These are phyloP conservation scores for Enteromius radiatus DNA, from an alignment of 2,797 vertebrate genomes.

Conservation along the genomic window DNA sequence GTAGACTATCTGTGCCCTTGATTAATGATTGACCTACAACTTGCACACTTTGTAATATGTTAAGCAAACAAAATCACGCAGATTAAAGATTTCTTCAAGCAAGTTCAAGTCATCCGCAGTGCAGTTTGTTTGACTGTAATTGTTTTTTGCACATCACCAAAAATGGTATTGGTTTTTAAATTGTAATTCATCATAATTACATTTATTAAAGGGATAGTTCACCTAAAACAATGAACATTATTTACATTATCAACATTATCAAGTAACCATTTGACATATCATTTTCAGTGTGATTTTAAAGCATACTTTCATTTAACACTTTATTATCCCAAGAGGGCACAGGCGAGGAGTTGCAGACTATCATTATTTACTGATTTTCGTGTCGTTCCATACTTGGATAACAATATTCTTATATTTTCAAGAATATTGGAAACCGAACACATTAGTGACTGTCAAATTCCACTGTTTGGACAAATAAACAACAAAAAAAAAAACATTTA, in stretches of 20 bases:
- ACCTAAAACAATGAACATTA: not conserved
- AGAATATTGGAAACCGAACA: not conserved
- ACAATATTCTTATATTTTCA: no score
- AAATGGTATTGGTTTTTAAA: not conserved
- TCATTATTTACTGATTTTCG: not conserved
- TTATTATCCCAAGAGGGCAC: not conserved
- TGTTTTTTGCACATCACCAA: not conserved
- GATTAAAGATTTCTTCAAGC: constrained; percentile 11
- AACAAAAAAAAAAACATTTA: not conserved
- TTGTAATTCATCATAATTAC: not conserved
- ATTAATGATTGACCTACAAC: constrained; percentile 71
- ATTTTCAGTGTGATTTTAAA: not conserved
- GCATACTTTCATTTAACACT: not conserved
- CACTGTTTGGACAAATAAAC: not conserved
- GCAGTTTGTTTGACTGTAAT: not conserved
- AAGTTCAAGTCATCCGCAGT: not conserved
- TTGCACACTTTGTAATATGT: constrained; percentile 25
- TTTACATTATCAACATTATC: no score
- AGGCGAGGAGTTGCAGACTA: not conserved
- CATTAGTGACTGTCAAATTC: not conserved
- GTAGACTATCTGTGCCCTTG: constrained; percentile 66
- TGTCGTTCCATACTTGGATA: not conserved
- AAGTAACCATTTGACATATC: not conserved
- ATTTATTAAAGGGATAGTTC: not conserved
- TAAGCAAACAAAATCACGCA: constrained; percentile 48